These are phyloP conservation scores for Chiloscyllium punctatum DNA, from an alignment of 2,797 vertebrate species.

Conservation along the genomic window DNA sequence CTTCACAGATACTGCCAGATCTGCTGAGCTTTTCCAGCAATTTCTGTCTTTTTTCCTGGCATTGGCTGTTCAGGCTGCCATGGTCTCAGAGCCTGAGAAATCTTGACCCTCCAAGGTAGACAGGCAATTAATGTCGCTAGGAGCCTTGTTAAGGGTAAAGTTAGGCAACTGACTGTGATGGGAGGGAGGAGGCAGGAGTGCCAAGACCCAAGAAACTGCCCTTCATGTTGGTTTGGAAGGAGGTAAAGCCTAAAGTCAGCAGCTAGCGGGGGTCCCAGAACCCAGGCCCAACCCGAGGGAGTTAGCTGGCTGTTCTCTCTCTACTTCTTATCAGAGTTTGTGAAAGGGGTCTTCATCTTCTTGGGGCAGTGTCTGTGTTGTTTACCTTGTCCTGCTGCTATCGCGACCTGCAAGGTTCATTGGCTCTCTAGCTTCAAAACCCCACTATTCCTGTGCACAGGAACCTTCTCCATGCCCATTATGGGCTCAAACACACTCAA, in stretches of 20 bases:
- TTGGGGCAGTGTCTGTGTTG: no score
- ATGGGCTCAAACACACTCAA: background rate
- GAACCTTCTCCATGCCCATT: background rate
- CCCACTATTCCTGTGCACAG: background rate
- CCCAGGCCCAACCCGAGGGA: background rate
- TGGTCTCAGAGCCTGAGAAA: no score
- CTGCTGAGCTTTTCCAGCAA: no score
- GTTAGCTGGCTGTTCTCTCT: background rate
- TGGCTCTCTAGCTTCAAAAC: background rate
- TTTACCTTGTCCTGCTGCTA: background rate
- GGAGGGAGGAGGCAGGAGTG: no score
- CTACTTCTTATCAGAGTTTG: background rate
- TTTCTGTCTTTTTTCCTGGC: no score
- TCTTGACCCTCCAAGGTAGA: background rate
- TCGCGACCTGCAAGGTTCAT: background rate
- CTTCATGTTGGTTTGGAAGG: background rate
- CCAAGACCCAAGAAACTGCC: no score
- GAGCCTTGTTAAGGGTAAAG: background rate
- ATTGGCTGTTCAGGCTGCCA: no score
- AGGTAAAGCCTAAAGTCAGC: background rate
- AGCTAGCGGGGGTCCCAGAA: background rate
- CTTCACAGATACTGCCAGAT: no score
- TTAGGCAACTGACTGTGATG: background rate
- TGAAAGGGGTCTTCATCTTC: no score
- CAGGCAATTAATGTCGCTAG: background rate